phyloP scores from a whole-genome alignment of 2,113 vertebrate genomes.

The Lagenorhynchus albirostris region DNA sequence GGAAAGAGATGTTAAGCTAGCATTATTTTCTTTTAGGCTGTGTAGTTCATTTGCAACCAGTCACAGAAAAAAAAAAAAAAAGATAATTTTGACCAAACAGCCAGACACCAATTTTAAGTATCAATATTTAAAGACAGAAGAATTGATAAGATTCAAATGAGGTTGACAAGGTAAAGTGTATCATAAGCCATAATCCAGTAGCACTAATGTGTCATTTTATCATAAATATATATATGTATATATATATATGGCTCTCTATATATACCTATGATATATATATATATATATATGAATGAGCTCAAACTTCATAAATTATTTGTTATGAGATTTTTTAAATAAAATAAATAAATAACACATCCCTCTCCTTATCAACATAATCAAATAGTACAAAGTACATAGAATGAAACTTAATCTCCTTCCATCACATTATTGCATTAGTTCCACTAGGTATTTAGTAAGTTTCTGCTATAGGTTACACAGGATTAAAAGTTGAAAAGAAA shows the following conservation, averaged over 20 bases:
- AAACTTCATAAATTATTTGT: background rate
- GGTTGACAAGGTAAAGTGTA: background rate
- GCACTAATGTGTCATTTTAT: background rate
- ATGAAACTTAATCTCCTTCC: background rate
- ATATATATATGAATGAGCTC: background rate
- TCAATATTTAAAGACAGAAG: background rate
- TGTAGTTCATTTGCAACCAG: background rate
- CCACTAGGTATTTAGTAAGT: background rate
- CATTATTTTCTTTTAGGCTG: background rate
- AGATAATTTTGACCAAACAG: background rate
- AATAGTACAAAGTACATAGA: background rate
- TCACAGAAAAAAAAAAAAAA: background rate
- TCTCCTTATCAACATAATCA: background rate
- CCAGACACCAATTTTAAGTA: background rate
- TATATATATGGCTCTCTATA: background rate
- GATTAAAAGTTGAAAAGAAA: background rate
- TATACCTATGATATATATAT: too few species aligned
- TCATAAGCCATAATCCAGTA: background rate
- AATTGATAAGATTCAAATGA: background rate
- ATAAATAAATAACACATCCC: background rate
- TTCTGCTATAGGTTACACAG: background rate
- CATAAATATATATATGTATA: background rate
- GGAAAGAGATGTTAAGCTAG: background rate
- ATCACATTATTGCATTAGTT: background rate
- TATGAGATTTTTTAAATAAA: background rate